Base-by-base conservation (phyloP, 2,888 invertebrate genomes). In the Horisme vitalbata region DNA sequence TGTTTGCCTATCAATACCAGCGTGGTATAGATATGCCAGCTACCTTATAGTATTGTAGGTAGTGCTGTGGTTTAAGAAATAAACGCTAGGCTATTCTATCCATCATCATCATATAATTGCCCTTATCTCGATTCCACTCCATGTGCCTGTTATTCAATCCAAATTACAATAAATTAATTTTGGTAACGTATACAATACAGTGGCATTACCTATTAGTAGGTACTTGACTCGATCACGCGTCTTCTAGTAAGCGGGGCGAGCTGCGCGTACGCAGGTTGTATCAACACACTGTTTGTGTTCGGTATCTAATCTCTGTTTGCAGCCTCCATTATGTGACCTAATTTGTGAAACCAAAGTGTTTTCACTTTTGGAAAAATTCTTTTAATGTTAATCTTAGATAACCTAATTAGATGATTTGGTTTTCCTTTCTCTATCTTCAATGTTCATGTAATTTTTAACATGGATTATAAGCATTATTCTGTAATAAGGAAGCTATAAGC, bases 261-360 rank as follows among this genome's bases (percentile, higher is more conserved):
- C n/a, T 4, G 37, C 45, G 45, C 39, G 30, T 23, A 20, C 45
- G 45, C 45, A 33, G 41, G 36, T 41, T 52, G 43, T 52, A 53
- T 51, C 44, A 50, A 48, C 53, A 56, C 65, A 32, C 27, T 82
- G 83, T 84, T 83, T 83, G 82, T 68, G 52, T 63, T 45, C 39
- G 34, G 59, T 85, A 85, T 85, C 85, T 86, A 73, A 86, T 86
- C 84, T 70, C 41, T 83, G 76, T 82, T 79, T 80, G 71, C 83
- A 82, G 83, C 85, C 83, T 85, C 83, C 75, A 60, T 68, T 50
- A 67, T 53, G 66, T 79, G 84, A 81, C 85, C 84, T 61, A 83
- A 75, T 83, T n/a, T 84, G 68, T 39, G 57, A 58, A n/a, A 64
- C 52, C 57, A 47, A 54, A 57, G 55, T 65, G 63, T 66, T 73